These are phyloP conservation scores for Cherax destructor DNA, from an alignment of 1,140 invertebrate species.

Conservation along the genomic window DNA sequence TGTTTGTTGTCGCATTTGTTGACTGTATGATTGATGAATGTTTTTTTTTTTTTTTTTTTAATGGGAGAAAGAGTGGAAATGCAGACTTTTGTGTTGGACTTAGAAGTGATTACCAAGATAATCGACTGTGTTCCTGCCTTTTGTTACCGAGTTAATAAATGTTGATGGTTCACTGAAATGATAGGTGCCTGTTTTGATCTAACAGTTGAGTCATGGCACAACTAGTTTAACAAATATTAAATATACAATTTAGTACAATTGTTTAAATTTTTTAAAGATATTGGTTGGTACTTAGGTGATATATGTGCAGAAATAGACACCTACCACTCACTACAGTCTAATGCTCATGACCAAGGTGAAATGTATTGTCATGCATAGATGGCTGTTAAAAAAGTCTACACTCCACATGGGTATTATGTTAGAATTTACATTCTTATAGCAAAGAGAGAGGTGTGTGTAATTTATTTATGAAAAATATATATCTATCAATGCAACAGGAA, in stretches of 20 bases:
- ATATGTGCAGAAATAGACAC: not conserved
- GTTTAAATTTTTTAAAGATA: not conserved
- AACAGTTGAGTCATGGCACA: slow-evolving; percentile 13
- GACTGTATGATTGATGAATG: slow-evolving; percentile 2
- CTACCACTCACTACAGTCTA: not conserved
- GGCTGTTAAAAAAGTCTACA: not conserved
- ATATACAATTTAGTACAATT: not conserved
- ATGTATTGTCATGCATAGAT: slow-evolving; percentile 17
- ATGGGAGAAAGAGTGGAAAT: not conserved
- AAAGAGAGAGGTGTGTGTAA: not conserved
- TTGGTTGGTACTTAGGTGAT: slow-evolving; percentile 41
- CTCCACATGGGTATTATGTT: slow-evolving; percentile 8
- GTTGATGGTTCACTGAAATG: slow-evolving; percentile 9
- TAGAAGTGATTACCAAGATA: not conserved
- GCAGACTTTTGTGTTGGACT: not conserved
- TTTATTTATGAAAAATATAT: not conserved
- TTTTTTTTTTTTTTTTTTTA: not conserved
- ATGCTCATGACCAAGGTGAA: slow-evolving; percentile 1
- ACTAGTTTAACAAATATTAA: slow-evolving; percentile 14
- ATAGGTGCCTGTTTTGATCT: slow-evolving; percentile 50
- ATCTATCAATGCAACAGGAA: not conserved
- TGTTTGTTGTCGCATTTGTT: slow-evolving; percentile 34
- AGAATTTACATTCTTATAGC: not conserved
- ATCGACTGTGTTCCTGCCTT: slow-evolving; percentile 4
- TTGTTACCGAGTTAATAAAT: slow-evolving; percentile 4